phyloP scores from a whole-genome alignment of 2,888 invertebrate species.

The Taenaris catops region DNA sequence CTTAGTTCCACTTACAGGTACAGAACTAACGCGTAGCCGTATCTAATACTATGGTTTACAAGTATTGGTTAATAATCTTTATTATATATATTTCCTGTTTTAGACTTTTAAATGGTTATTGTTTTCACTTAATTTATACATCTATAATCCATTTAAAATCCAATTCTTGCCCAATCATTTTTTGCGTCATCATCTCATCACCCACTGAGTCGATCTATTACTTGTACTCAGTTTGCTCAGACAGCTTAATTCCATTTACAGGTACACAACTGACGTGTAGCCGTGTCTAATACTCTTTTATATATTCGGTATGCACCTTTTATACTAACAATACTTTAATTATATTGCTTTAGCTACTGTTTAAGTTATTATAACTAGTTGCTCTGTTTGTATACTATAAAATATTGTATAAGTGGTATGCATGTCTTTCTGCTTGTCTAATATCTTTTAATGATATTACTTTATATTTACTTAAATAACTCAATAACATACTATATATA shows the following conservation, averaged over 20 bases:
- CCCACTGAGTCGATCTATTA: conserved; percentile 10
- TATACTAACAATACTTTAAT: conserved; percentile 12
- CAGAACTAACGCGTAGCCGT: conserved; percentile 58
- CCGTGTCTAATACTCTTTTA: conserved; percentile 26
- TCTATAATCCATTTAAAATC: no score
- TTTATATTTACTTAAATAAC: no score
- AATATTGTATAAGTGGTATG: no score
- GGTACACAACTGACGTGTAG: conserved; percentile 64
- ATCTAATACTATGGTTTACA: conserved; percentile 18
- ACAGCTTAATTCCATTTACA: conserved; percentile 34
- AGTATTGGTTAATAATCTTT: no score
- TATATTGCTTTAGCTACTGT: not conserved
- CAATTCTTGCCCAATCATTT: not conserved
- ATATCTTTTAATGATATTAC: no score
- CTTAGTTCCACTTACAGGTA: conserved; percentile 43
- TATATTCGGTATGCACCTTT: conserved; percentile 25
- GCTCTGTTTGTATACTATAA: no score
- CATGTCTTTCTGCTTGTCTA: no score
- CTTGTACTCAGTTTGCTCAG: conserved; percentile 11
- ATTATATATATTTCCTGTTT: no score
- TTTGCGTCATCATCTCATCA: not conserved
- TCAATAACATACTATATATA: no score
- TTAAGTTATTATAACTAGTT: not conserved
- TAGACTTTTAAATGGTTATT: no score
- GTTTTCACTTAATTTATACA: no score